Percentiles rank a stretch among this genome's conserved stretches.
Conservation (phyloP, 2,888 invertebrate species). For the Sycophila texana region DNA sequence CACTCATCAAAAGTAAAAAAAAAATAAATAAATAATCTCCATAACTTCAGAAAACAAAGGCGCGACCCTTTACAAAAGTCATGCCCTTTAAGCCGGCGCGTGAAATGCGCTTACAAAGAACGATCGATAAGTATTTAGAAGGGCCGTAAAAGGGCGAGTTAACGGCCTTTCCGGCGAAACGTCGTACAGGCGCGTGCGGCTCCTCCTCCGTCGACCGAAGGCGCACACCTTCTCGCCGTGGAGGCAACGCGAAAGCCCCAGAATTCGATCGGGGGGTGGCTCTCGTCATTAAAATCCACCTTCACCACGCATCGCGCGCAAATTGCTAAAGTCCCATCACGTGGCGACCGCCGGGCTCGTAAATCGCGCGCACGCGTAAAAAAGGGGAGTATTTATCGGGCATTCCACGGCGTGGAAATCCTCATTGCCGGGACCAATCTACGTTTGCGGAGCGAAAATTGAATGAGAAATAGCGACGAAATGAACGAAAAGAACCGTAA, state of each 20-base stretch:
- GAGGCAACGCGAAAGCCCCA: not conserved
- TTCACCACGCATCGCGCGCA: not conserved
- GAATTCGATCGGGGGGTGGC: not conserved
- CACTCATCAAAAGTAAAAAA: too few species aligned
- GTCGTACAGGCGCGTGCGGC: not conserved
- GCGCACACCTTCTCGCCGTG: not conserved
- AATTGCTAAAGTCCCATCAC: slow-evolving; percentile 9
- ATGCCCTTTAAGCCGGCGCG: too few species aligned
- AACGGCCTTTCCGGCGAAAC: not conserved
- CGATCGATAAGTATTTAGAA: too few species aligned
- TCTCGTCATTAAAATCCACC: not conserved
- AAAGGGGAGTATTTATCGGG: not conserved
- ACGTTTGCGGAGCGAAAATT: not conserved
- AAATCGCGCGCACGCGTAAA: not conserved
- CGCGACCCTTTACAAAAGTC: too few species aligned
- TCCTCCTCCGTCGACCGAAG: not conserved
- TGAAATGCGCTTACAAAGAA: too few species aligned
- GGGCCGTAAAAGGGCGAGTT: not conserved
- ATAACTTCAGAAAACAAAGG: too few species aligned
- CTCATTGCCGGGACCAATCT: not conserved
- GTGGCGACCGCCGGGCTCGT: not conserved
- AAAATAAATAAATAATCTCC: too few species aligned
- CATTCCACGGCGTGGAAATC: not conserved
- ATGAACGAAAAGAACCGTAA: too few species aligned
- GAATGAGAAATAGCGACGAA: too few species aligned